Base-by-base conservation (phyloP, 2,888 invertebrate genomes). In the Chelonus formosanus region DNA sequence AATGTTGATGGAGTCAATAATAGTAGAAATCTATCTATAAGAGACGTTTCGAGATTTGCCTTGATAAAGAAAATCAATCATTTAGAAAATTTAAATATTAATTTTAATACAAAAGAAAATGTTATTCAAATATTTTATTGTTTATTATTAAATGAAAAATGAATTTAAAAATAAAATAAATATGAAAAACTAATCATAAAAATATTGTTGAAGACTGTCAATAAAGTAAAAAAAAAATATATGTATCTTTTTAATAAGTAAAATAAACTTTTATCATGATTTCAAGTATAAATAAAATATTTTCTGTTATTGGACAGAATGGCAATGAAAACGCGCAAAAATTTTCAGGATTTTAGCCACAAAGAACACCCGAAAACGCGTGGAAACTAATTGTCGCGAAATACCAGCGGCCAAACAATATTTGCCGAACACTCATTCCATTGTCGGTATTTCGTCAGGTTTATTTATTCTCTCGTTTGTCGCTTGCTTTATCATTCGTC, bases 371-470 rank as follows among this genome's bases (percentile, higher is more conserved):
- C 47, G 58, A 58, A 58, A 58, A 58, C 35, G 58, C 34, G 31
- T 58, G 58, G 45, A 63, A 63, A 67, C 44, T 43, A 62, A 54
- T 63, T 45, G 44, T 54, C 31, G 44, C 7, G 35, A 55, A 57
- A 66, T 64, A 63, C 54, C 65, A 68, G 60, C 61, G 59, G 63
- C 70, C 75, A 73, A 81, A 80, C 79, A 82, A 83, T 84, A 83
- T 84, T 84, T 83, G 81, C 81, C 73, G 78, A 83, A 82, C 81
- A 82, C 82, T 83, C 79, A 78, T 79, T 77, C 78, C 65, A 72
- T 54, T 65, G 44, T 53, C 58, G 50, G 44, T 50, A 53, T 65
- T 53, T 40, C 63, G 55, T 64, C 64, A 53, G 53, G 53, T 64
- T 65, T 64, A 64, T 64, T 59, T 45, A 45, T 64, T 57, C 52